These are phyloP conservation scores for Julus scanicus DNA, from an alignment of 2,888 invertebrate species.

Conservation along the genomic window DNA sequence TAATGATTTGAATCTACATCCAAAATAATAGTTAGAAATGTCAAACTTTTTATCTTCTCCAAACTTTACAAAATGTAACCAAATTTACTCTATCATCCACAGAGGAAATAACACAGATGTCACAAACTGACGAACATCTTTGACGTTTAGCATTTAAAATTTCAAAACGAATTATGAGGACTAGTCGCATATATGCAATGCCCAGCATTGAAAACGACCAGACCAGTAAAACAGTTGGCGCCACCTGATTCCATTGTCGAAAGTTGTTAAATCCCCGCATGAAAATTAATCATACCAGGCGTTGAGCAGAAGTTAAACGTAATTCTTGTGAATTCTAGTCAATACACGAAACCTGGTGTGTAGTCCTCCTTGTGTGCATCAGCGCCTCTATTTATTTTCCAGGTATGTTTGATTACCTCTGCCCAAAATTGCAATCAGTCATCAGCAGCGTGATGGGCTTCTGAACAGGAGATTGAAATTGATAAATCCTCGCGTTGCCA, in stretches of 20 bases:
- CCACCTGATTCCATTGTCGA: neutral
- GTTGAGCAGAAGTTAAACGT: neutral
- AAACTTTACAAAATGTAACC: too few relatives aligned
- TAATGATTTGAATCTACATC: too few relatives aligned
- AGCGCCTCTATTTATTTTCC: conserved; percentile 23
- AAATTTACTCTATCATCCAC: too few relatives aligned
- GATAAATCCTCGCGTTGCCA: conserved; percentile 5
- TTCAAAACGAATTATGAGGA: neutral
- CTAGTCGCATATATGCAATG: neutral
- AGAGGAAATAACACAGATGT: too few relatives aligned
- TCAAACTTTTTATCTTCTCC: too few relatives aligned
- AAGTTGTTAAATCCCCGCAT: neutral
- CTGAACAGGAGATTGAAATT: neutral
- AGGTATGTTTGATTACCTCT: neutral
- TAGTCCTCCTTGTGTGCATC: neutral
- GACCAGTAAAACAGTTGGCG: neutral
- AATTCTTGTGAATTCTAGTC: neutral
- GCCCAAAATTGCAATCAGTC: conserved; percentile 31
- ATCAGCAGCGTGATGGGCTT: conserved; percentile 15
- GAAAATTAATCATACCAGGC: neutral
- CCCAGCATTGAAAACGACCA: neutral
- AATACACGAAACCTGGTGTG: neutral
- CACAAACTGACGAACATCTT: too few relatives aligned
- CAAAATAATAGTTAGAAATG: too few relatives aligned
- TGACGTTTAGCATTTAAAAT: too few relatives aligned